Percentiles rank a stretch among this genome's conserved stretches.
Conservation (phyloP, 2,797 vertebrate genomes). For the Poeciliopsis turneri region DNA sequence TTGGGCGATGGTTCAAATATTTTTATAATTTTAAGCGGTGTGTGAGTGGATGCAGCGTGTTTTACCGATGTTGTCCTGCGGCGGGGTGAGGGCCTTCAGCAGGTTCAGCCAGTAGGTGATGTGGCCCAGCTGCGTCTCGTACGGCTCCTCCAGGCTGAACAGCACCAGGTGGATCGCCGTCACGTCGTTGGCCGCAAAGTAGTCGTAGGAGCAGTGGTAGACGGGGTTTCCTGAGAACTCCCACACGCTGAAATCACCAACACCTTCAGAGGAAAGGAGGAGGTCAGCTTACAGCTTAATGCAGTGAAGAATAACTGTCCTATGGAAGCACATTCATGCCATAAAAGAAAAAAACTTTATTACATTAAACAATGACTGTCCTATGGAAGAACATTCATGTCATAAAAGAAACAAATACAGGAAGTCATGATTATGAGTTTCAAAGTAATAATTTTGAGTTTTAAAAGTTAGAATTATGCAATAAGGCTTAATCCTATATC, state of each 20-base stretch:
- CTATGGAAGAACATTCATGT: too few relatives aligned
- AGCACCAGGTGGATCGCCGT: conserved; percentile 91
- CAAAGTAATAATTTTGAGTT: too few relatives aligned
- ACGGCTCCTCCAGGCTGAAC: conserved; percentile 96
- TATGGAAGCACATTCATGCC: too few relatives aligned
- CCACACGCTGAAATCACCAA: conserved; percentile 97
- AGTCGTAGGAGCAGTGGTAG: conserved; percentile 95
- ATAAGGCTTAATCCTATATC: too few relatives aligned
- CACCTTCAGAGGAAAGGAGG: conserved; percentile 76
- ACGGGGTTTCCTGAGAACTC: conserved; percentile 98
- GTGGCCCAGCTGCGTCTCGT: conserved; percentile 95
- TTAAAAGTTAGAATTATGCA: too few relatives aligned
- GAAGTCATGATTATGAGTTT: background rate
- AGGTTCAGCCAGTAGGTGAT: conserved; percentile 97
- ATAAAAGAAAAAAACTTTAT: too few relatives aligned
- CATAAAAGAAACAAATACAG: too few relatives aligned
- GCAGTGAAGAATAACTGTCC: background rate
- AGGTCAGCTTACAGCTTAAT: background rate
- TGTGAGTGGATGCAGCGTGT: background rate
- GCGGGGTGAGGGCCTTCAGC: conserved; percentile 90
- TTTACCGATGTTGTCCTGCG: conserved; percentile 91
- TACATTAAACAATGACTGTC: too few relatives aligned
- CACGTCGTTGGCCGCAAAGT: conserved; percentile 93
- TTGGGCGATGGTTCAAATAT: background rate
- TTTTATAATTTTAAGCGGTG: background rate